Evolutionary conservation across 2,888 invertebrate species (phyloP).

Genomic region (Dromius quadrimaculatus): DNA sequence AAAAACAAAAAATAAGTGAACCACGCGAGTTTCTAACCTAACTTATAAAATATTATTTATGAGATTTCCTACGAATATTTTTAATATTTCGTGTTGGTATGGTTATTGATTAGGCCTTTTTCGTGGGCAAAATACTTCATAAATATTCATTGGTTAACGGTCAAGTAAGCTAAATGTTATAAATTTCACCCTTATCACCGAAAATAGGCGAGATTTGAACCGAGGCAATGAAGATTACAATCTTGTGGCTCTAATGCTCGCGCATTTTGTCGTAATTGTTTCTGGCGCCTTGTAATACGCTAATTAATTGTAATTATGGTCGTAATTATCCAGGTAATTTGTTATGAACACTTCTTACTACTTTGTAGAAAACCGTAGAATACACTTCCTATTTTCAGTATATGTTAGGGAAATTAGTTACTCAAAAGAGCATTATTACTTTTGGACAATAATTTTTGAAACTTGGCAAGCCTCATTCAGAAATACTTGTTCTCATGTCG

Average conservation of each 20-base stretch:
- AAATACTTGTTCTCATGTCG: too few relatives aligned
- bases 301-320: constrained; percentile 47
- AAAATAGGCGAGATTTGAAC: background rate
- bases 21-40: constrained; percentile 23
- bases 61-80: constrained; percentile 38
- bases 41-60: constrained; percentile 48
- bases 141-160: constrained; percentile 39
- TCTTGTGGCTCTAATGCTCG: constrained; percentile 36
- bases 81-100: constrained; percentile 30
- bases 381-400: too few relatives aligned
- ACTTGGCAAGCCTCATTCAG: too few relatives aligned
- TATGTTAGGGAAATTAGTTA: too few relatives aligned
- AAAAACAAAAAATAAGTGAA: constrained; percentile 2
- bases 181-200: constrained; percentile 43
- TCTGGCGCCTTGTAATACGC: constrained; percentile 44
- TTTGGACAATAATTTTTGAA: too few relatives aligned
- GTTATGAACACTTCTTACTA: background rate
- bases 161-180: constrained; percentile 40
- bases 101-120: constrained; percentile 39
- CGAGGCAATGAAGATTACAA: background rate
- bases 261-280: constrained; percentile 44
- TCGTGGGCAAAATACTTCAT: constrained; percentile 23
- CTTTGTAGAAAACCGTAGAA: too few relatives aligned
- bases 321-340: constrained; percentile 46
- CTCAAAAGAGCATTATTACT: too few relatives aligned